Evolutionary conservation across 2,797 vertebrate genomes (phyloP).

Genomic region (Onychomys leucogaster): DNA sequence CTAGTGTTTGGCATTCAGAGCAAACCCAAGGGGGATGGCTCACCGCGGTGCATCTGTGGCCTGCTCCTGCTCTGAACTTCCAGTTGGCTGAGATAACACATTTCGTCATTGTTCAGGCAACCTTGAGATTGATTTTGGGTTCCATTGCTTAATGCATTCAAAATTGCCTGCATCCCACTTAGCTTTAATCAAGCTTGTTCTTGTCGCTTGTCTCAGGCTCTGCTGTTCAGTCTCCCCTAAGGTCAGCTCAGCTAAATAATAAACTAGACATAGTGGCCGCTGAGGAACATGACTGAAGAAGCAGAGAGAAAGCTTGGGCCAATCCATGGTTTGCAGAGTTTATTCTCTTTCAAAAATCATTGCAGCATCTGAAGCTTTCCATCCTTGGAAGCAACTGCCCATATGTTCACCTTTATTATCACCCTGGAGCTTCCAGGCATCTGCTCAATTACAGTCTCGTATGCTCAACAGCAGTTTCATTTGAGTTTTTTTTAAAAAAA

Average conservation of each 20-base stretch:
- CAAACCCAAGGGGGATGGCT: background rate
- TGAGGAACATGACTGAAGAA: background rate
- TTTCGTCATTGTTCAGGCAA: background rate
- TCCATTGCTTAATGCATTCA: background rate
- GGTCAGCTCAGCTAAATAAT: slow-evolving; percentile 27
- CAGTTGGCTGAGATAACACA: background rate
- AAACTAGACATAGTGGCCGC: slow-evolving; percentile 13
- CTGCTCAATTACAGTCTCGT: slow-evolving; percentile 64
- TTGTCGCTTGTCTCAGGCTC: slow-evolving; percentile 3
- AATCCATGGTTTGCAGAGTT: background rate
- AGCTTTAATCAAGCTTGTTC: background rate
- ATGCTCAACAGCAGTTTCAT: slow-evolving; percentile 40
- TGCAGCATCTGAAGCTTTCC: background rate
- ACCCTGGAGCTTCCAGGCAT: slow-evolving; percentile 58
- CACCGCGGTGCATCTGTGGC: background rate
- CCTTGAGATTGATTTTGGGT: background rate
- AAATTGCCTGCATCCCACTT: background rate
- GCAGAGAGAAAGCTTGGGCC: background rate
- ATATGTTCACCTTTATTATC: slow-evolving; percentile 72
- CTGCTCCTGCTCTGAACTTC: background rate
- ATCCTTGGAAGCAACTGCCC: slow-evolving; percentile 62
- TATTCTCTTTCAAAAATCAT: background rate
- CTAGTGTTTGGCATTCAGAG: too few relatives aligned
- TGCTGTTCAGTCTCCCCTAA: background rate
- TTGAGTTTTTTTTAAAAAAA: background rate